Evolutionary conservation across 1,140 invertebrate genomes (phyloP), one percentile per base, ranked within the genome.

Genomic region (Zaprionus inermis): DNA sequence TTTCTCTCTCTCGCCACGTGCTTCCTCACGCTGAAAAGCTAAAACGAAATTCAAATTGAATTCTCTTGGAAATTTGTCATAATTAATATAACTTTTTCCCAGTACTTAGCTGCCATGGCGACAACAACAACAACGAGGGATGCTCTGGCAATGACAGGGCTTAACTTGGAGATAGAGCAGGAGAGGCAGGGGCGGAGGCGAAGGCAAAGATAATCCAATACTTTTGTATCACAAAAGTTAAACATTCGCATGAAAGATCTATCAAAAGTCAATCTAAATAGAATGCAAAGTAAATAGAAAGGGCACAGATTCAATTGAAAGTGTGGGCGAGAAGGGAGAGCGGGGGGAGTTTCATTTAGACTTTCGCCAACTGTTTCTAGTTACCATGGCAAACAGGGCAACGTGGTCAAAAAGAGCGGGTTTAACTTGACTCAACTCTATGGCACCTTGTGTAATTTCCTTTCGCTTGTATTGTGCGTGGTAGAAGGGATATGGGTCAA

Each of bases 51-150:
- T 22, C 44, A 49, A 44, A 49, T 49, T 49, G 44, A 49, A 70
- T 58, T 83, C 76, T 79, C 79, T 82, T 79, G 76, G 54, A 70
- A 63, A 55, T 54, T 54, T n/a, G 32, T 30, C 34, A 38, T 22
- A 64, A 64, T 66, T 66, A 38, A 57, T 57, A 32, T 66, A 5
- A 66, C 52, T 66, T 66, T 20, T 14, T 32, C 34, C 12, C 44
- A 5, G 18, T 30, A 57, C 32, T 20, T 32, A 14, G 16, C 58
- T 60, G 58, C 11, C n/a, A 30, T 57, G 6, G 11, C 41, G 12
- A 61, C 58, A 61, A 49, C 38, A 41, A 16, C 38, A 44, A 12
- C 34, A 36, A 36, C 34, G 6, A 44, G 38, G 38, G 38, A 44
- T 44, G 38, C 38, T 16, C n/a, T 41, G 38, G 7, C n/a, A 16